Conservation (phyloP, 2,113 vertebrate species). For the Nipponia nippon region DNA sequence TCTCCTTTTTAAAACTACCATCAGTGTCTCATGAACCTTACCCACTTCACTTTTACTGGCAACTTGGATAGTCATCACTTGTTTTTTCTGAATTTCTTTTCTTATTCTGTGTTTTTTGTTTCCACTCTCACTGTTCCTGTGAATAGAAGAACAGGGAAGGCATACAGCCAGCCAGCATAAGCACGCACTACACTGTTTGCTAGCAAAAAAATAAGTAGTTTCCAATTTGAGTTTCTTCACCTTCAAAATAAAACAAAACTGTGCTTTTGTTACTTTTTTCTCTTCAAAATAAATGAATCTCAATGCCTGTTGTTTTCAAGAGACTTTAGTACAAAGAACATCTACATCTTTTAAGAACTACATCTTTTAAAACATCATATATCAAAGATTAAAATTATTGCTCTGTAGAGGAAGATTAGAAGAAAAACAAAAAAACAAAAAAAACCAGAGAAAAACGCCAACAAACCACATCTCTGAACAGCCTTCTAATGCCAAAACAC, state of each 20-base stretch:
- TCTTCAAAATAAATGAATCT: not conserved
- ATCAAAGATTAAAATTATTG: not conserved
- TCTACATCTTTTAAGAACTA: not conserved
- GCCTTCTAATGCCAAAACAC: not conserved
- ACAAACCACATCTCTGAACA: not conserved
- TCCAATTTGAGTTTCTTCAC: not conserved
- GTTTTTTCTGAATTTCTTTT: not conserved
- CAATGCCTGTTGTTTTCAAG: not conserved
- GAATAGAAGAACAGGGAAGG: not conserved
- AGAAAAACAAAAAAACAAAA: not conserved
- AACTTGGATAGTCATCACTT: not conserved
- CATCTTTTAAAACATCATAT: not conserved
- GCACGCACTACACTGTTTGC: not conserved
- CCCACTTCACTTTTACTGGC: not conserved
- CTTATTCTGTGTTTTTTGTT: not conserved
- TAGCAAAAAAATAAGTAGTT: not conserved
- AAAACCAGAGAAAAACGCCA: not conserved
- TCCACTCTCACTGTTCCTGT: not conserved
- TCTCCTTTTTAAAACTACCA: not conserved
- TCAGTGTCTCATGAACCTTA: not conserved
- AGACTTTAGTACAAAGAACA: not conserved
- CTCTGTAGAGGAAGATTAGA: not conserved
- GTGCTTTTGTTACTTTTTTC: not conserved
- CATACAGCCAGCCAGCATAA: not conserved
- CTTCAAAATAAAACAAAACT: not conserved